Percentiles rank a stretch among this genome's conserved stretches.
These are phyloP conservation scores for Rhegmatorhina hoffmannsi DNA, from an alignment of 2,113 vertebrate species.

Conservation along the genomic window DNA sequence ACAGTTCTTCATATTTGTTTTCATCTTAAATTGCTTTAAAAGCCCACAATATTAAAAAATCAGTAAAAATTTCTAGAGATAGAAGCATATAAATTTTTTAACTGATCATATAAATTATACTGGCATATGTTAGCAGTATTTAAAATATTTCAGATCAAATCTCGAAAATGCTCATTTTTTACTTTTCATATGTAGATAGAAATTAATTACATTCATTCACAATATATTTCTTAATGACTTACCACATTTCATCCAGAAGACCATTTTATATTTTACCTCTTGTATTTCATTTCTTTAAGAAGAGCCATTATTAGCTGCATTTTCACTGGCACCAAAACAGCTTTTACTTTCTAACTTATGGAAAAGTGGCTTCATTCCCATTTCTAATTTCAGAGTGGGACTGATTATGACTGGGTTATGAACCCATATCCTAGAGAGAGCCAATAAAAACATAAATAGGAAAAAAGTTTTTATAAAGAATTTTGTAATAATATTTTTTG, in stretches of 20 bases:
- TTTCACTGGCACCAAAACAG: slow-evolving; percentile 5
- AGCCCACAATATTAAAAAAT: neutral
- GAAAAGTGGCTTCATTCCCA: slow-evolving; percentile 62
- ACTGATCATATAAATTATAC: neutral
- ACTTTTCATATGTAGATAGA: neutral
- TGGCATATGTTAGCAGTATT: neutral
- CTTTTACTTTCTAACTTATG: slow-evolving; percentile 24
- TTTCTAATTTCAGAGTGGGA: slow-evolving; percentile 68
- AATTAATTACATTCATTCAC: neutral
- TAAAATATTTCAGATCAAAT: neutral
- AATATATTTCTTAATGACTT: neutral
- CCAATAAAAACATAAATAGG: slow-evolving; percentile 61
- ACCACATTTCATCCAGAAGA: neutral
- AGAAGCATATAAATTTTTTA: neutral
- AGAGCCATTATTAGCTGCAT: neutral
- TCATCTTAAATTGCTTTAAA: neutral
- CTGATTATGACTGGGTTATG: slow-evolving; percentile 62
- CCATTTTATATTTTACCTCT: neutral
- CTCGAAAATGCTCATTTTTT: neutral
- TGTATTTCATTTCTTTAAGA: neutral
- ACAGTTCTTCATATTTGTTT: neutral
- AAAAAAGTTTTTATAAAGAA: slow-evolving; percentile 52
- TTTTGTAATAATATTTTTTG: slow-evolving; percentile 50
- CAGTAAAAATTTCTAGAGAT: neutral
- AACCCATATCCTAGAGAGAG: slow-evolving; percentile 17